phyloP scores from a whole-genome alignment of 2,113 vertebrate genomes.

The Mus spicilegus region DNA sequence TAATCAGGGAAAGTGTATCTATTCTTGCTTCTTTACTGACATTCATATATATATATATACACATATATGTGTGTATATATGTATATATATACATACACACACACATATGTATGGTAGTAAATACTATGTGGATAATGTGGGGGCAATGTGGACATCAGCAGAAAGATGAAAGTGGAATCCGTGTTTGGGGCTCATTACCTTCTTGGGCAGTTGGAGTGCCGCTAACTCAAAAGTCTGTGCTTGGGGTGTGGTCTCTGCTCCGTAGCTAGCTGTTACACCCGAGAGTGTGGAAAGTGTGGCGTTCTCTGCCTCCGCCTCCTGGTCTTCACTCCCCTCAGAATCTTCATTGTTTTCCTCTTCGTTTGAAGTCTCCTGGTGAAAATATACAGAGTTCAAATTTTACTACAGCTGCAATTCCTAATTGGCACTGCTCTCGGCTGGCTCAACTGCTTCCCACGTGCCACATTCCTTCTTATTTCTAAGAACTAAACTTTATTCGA shows the following conservation, averaged over 20 bases:
- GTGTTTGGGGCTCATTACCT: slow-evolving; percentile 60
- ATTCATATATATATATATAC: not conserved
- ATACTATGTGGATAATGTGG: not conserved
- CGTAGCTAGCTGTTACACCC: slow-evolving; percentile 56
- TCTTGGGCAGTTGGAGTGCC: slow-evolving; percentile 68
- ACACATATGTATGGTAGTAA: not conserved
- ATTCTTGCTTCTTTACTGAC: not conserved
- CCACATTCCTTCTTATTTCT: not conserved
- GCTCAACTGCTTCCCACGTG: not conserved
- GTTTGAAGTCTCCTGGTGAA: slow-evolving; percentile 79
- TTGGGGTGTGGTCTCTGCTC: not conserved
- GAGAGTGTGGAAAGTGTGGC: slow-evolving; percentile 28
- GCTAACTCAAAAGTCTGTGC: slow-evolving; percentile 26
- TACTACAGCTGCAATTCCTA: not conserved
- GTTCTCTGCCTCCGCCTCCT: slow-evolving; percentile 69
- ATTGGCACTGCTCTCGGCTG: not conserved
- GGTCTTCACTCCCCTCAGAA: slow-evolving; percentile 73
- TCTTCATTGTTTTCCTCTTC: slow-evolving; percentile 80
- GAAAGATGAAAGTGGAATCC: not conserved
- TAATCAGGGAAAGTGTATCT: not conserved
- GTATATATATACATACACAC: too few relatives aligned
- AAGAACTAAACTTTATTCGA: not conserved
- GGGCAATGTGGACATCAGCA: not conserved
- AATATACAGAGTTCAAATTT: not conserved
- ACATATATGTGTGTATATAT: too few relatives aligned